A percentile compares a stretch with the other conserved stretches of the same genome.
phyloP scores from a whole-genome alignment of 2,113 vertebrate genomes.

The Alaudala cheleensis region DNA sequence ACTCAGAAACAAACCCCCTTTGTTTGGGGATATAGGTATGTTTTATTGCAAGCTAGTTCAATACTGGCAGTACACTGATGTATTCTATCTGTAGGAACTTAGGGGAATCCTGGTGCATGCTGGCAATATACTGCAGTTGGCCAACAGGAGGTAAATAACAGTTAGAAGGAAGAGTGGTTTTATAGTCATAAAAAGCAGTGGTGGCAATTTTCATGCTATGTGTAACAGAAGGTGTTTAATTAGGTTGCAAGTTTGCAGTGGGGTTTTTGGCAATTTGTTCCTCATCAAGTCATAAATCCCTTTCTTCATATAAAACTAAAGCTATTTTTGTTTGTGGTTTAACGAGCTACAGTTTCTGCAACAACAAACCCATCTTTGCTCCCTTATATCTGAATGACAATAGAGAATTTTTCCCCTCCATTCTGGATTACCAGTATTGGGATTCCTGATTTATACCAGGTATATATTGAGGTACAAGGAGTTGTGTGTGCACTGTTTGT shows the following conservation, averaged over 20 bases:
- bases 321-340: constrained; percentile 12
- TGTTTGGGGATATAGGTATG: not conserved
- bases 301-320: constrained; percentile 25
- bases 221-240: constrained; percentile 63
- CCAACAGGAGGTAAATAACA: constrained; percentile 47
- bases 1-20: not conserved
- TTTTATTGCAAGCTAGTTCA: not conserved
- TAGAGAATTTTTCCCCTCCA: not conserved
- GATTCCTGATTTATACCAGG: not conserved
- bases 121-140: not conserved
- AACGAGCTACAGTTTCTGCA: not conserved
- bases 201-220: constrained; percentile 19
- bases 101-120: not conserved
- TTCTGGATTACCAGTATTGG: not conserved
- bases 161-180: constrained; percentile 52
- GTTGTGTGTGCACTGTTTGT: not conserved
- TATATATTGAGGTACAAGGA: not conserved
- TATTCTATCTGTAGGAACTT: not conserved
- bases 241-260: constrained; percentile 42
- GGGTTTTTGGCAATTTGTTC: constrained; percentile 36
- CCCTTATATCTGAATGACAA: not conserved
- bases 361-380: not conserved
- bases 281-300: constrained; percentile 42
- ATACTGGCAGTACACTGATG: not conserved
- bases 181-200: constrained; percentile 36